These are phyloP conservation scores for Pogonophryne albipinna DNA, from an alignment of 2,797 vertebrate genomes.

Conservation along the genomic window DNA sequence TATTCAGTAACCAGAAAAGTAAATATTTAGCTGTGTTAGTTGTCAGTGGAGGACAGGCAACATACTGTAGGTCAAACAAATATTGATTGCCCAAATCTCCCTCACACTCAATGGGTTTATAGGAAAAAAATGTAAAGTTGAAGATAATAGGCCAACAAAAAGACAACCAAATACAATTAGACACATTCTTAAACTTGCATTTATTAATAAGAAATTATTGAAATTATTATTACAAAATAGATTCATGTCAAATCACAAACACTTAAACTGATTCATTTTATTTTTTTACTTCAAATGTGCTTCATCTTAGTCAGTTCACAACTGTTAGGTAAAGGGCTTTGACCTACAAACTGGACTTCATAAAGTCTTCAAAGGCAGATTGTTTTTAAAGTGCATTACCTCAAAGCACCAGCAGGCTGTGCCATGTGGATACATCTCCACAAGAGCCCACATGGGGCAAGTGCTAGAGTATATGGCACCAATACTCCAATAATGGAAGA, in stretches of 20 bases:
- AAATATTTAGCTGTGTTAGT: conserved; percentile 33
- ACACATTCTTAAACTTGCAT: background rate
- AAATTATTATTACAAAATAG: background rate
- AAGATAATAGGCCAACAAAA: background rate
- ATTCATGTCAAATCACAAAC: background rate
- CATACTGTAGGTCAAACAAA: background rate
- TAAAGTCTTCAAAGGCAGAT: background rate
- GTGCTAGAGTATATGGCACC: background rate
- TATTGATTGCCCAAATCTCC: background rate
- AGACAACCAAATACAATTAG: background rate
- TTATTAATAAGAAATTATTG: background rate
- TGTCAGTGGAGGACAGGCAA: background rate
- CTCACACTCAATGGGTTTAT: background rate
- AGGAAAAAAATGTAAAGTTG: background rate
- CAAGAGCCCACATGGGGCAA: background rate
- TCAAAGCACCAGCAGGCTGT: conserved; percentile 20
- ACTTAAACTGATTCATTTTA: background rate
- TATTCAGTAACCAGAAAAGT: conserved; percentile 32
- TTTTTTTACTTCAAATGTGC: background rate
- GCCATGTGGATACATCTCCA: background rate
- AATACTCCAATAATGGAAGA: too few relatives aligned
- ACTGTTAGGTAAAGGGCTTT: background rate
- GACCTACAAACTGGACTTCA: background rate
- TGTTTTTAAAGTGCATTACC: background rate
- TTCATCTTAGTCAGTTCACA: too few relatives aligned